phyloP scores from a whole-genome alignment of 2,113 vertebrate genomes.

The Misgurnus mizolepis region DNA sequence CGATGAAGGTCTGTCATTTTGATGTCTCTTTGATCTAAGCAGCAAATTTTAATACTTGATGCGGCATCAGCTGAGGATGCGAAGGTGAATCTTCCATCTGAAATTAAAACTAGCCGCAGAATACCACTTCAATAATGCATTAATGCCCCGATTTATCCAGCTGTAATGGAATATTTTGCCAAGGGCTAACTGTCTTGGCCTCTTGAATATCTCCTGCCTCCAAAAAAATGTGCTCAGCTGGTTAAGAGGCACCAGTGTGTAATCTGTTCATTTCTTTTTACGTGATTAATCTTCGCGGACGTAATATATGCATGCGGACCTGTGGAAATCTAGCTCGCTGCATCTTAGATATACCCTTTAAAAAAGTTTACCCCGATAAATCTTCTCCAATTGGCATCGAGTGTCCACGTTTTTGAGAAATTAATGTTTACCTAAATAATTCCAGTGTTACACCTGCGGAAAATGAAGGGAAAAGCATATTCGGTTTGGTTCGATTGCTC shows the following conservation, averaged over 20 bases:
- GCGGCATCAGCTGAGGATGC: conserved; percentile 21
- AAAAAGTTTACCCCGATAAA: neutral
- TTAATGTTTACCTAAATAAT: neutral
- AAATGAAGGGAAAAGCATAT: conserved; percentile 54
- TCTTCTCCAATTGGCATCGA: neutral
- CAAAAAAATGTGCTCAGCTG: conserved; percentile 43
- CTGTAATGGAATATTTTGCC: conserved; percentile 53
- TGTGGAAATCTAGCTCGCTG: neutral
- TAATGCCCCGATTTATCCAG: conserved; percentile 48
- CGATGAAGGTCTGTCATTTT: conserved; percentile 31
- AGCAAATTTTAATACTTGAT: conserved; percentile 48
- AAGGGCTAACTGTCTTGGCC: conserved; percentile 33
- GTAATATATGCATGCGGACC: conserved; percentile 2
- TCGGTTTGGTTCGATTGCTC: conserved; percentile 42
- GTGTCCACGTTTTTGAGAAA: neutral
- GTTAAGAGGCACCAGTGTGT: neutral
- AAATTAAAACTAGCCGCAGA: conserved; percentile 47
- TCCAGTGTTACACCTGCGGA: conserved; percentile 16
- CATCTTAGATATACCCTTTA: neutral
- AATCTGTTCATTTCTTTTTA: conserved; percentile 33
- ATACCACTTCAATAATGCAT: conserved; percentile 45
- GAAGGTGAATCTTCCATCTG: conserved; percentile 39
- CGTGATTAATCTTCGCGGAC: conserved; percentile 17
- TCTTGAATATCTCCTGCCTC: conserved; percentile 41
- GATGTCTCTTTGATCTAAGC: conserved; percentile 43